Evolutionary conservation across 2,113 vertebrate genomes (phyloP), one percentile per base, ranked within the genome.

Genomic region (Paramormyrops kingsleyae): DNA sequence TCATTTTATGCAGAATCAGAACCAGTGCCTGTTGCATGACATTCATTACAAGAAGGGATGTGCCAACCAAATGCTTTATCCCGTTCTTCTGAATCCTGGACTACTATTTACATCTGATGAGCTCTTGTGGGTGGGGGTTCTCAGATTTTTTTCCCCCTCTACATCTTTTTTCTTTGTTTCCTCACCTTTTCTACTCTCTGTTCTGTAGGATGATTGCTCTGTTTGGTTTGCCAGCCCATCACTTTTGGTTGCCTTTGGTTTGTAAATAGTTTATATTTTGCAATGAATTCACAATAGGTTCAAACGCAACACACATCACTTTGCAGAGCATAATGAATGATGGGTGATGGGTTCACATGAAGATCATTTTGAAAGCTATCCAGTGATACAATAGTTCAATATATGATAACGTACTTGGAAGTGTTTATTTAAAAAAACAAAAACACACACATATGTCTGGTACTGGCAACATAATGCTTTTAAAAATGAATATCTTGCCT

Each of bases 401-500:
- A 80, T 80, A 42, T 80, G 31, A 84, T 84, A 84, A 84, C 9
- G 12, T 47, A 46, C 35, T 47, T 27, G 12, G 24, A 86, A 86
- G 47, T 91, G 17, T 83, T 89, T 89, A 77, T 92, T 96, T 96
- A 94, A 97, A 97, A 96, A 94, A 97, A 70, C 9, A 31, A 27
- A 66, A 13, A 70, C 46, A 70, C 62, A 97, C 92, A 98, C 97
- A 96, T 95, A 93, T 92, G 97, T 96, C 94, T 96, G 95, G 95
- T 96, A 96, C 96, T 97, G 94, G 95, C 95, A 97, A 96, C 97
- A 97, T 97, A 97, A 96, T 96, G 96, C 94, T 93, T 95, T 96
- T 97, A 97, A 95, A 97, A 97, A 97, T 97, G 96, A 97, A 96
- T 96, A 95, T 96, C 95, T 96, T 95, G 95, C 95, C 95, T 96